Percentiles rank a stretch among this genome's conserved stretches.
phyloP scores from a whole-genome alignment of 2,113 vertebrate species.

The Serranochromis macrocephalus region DNA sequence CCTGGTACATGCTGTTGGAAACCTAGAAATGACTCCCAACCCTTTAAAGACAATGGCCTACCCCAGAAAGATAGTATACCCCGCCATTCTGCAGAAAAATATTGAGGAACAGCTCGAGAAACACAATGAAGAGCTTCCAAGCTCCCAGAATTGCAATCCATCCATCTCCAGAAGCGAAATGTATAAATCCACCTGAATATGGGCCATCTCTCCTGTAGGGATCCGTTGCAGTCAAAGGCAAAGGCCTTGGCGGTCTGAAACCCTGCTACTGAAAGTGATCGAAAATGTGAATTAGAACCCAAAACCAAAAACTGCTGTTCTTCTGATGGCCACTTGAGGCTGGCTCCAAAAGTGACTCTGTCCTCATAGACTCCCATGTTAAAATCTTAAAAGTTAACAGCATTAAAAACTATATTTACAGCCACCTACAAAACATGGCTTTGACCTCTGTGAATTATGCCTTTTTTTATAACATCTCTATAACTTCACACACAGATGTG shows the following conservation, averaged over 20 bases:
- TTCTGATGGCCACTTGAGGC: neutral
- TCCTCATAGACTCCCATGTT: neutral
- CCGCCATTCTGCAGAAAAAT: neutral
- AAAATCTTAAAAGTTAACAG: neutral
- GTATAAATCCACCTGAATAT: neutral
- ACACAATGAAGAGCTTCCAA: neutral
- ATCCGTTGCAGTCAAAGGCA: neutral
- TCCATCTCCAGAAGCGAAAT: neutral
- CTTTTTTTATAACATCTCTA: neutral
- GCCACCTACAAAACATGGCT: neutral
- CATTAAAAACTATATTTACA: neutral
- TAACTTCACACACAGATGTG: neutral
- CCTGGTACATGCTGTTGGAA: neutral
- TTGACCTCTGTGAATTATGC: neutral
- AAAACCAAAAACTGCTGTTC: neutral
- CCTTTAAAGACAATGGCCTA: neutral
- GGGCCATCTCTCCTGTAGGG: neutral
- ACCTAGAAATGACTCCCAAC: neutral
- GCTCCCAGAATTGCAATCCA: neutral
- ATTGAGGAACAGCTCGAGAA: rapidly evolving
- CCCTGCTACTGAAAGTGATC: rapidly evolving
- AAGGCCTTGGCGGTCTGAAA: neutral
- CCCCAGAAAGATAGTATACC: neutral
- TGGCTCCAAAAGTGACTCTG: neutral
- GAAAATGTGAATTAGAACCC: neutral